A percentile compares a stretch with the other conserved stretches of the same genome.
These are phyloP conservation scores for Philaenus spumarius DNA, from an alignment of 1,140 invertebrate genomes.

Conservation along the genomic window DNA sequence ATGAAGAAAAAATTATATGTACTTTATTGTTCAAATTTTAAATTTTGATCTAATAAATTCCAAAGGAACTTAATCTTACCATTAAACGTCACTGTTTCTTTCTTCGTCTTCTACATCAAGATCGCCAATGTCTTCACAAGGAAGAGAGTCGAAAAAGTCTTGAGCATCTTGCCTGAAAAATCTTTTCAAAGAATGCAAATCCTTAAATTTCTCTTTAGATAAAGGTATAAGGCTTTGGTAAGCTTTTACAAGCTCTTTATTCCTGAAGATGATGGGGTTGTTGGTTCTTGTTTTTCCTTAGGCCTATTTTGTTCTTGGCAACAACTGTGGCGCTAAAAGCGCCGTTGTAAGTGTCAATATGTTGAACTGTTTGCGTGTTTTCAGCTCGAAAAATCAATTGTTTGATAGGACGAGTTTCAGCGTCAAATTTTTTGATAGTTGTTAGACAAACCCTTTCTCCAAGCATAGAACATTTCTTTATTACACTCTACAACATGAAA, in stretches of 20 bases:
- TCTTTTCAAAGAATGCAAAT: neutral
- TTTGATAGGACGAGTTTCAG: neutral
- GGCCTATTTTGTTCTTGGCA: neutral
- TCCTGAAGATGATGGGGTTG: too few relatives aligned
- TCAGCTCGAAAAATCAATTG: neutral
- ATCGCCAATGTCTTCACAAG: neutral
- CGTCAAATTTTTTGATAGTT: constrained; percentile 7
- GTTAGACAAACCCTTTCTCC: neutral
- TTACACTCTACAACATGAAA: constrained; percentile 20
- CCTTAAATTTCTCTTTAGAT: too few relatives aligned
- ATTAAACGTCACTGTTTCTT: neutral
- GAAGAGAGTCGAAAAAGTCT: neutral
- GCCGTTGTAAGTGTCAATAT: neutral
- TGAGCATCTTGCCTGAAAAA: neutral
- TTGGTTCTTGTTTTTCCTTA: neutral
- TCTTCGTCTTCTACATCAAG: neutral
- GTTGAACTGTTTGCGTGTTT: neutral
- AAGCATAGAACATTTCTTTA: constrained; percentile 15
- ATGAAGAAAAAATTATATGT: too few relatives aligned
- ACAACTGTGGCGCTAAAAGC: neutral
- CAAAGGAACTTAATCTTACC: too few relatives aligned
- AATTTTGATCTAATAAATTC: too few relatives aligned
- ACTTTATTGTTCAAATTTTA: too few relatives aligned
- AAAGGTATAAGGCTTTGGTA: neutral
- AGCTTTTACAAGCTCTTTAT: neutral